A percentile compares a stretch with the other conserved stretches of the same genome.
phyloP scores from a whole-genome alignment of 2,113 vertebrate species.

The Etheostoma spectabile region DNA sequence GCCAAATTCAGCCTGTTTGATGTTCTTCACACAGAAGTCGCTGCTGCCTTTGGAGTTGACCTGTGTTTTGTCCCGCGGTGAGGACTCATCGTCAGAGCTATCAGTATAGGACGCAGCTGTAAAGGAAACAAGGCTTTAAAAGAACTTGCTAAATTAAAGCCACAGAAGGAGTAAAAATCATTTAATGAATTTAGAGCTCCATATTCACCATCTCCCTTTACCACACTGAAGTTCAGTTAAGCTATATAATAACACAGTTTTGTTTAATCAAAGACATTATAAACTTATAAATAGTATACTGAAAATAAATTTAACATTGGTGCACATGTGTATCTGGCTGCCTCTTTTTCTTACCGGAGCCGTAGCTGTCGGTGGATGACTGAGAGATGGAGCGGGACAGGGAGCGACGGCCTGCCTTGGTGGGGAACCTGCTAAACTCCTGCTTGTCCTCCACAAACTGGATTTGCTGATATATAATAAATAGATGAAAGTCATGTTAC shows the following conservation, averaged over 20 bases:
- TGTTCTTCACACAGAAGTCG: constrained; percentile 97
- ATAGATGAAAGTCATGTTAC: neutral
- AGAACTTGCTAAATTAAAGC: neutral
- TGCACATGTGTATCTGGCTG: neutral
- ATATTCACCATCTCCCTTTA: neutral
- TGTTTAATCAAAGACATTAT: neutral
- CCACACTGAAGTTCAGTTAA: neutral
- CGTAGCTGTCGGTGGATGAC: constrained; percentile 96
- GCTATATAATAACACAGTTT: neutral
- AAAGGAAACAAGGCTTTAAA: neutral
- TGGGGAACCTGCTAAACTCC: constrained; percentile 95
- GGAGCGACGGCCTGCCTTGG: constrained; percentile 93
- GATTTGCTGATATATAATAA: constrained; percentile 85
- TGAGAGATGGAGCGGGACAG: constrained; percentile 97
- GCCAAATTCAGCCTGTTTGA: constrained; percentile 96
- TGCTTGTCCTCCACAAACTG: constrained; percentile 98
- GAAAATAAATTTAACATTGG: neutral
- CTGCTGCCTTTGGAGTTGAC: constrained; percentile 94
- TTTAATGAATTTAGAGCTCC: neutral
- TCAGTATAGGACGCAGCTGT: constrained; percentile 95
- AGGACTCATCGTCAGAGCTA: constrained; percentile 96
- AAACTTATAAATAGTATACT: neutral
- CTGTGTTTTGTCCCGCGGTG: constrained; percentile 94
- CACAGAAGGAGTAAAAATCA: neutral
- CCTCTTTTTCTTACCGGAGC: constrained; percentile 87